Percentiles rank a stretch among this genome's conserved stretches.
These are phyloP conservation scores for Troides helena DNA, from an alignment of 2,888 invertebrate species.

Conservation along the genomic window DNA sequence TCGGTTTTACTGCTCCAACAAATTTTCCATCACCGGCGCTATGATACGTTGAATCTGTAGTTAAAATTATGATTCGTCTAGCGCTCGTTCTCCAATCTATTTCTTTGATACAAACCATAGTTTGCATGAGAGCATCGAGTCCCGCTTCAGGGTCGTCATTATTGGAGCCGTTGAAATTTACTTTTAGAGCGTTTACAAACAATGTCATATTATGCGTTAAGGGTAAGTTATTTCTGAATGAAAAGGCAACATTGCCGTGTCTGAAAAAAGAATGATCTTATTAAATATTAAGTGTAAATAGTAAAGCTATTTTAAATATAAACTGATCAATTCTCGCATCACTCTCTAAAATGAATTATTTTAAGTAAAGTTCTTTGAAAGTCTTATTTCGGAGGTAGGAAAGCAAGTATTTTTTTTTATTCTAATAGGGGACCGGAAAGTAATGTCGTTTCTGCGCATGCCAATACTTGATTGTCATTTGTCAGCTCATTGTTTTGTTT, in stretches of 20 bases:
- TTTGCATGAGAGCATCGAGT: conserved; percentile 92
- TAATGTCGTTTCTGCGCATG: too few relatives aligned
- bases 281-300: conserved; percentile 79
- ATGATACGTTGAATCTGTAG: conserved; percentile 89
- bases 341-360: too few relatives aligned
- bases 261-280: conserved; percentile 71
- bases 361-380: too few relatives aligned
- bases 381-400: too few relatives aligned
- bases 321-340: conserved; percentile 74
- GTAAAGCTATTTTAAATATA: conserved; percentile 64
- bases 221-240: conserved; percentile 86
- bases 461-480: too few relatives aligned
- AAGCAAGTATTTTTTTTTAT: too few relatives aligned
- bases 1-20: conserved; percentile 83
- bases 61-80: conserved; percentile 87
- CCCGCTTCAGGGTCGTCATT: conserved; percentile 89
- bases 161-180: conserved; percentile 68
- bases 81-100: conserved; percentile 90
- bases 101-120: conserved; percentile 80
- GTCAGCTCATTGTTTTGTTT: too few relatives aligned
- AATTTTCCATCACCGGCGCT: conserved; percentile 89
- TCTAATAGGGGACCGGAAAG: too few relatives aligned
- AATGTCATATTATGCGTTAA: conserved; percentile 79
- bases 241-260: conserved; percentile 77
- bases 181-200: conserved; percentile 76